Percentiles rank a stretch among this genome's conserved stretches.
Conservation (phyloP, 2,113 vertebrate species). For the Argyrosomus japonicus region DNA sequence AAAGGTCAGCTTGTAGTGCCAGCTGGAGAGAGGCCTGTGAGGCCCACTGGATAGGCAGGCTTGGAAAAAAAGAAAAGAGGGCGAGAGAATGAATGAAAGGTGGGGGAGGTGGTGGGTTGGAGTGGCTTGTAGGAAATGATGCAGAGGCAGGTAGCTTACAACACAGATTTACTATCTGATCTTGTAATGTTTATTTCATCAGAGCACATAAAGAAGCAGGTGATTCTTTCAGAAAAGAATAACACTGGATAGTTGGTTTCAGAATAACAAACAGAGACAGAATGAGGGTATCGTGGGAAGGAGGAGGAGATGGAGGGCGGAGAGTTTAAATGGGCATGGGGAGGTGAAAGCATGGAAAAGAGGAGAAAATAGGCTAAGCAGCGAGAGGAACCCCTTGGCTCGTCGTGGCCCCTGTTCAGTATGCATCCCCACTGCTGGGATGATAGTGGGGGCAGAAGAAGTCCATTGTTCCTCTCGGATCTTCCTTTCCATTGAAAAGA, state of each 20-base stretch:
- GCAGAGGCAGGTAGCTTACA: conserved; percentile 14
- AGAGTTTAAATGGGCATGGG: conserved; percentile 43
- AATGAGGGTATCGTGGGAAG: conserved; percentile 37
- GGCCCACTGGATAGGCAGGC: conserved; percentile 75
- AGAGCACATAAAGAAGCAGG: conserved; percentile 6
- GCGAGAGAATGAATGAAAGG: conserved; percentile 48
- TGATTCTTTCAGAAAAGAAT: conserved; percentile 15
- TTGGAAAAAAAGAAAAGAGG: conserved; percentile 1
- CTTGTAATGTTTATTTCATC: conserved; percentile 10
- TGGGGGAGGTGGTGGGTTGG: conserved; percentile 17
- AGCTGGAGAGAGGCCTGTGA: conserved; percentile 88
- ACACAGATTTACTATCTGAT: conserved; percentile 4
- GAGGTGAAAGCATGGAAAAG: conserved; percentile 56
- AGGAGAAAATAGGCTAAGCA: conserved; percentile 62
- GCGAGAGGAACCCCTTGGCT: conserved; percentile 59
- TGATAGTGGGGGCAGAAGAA: conserved; percentile 79
- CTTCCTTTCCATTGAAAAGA: conserved; percentile 79
- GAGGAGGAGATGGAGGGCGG: conserved; percentile 26
- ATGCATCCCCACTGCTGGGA: conserved; percentile 81
- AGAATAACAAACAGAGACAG: conserved; percentile 12
- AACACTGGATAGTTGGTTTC: conserved; percentile 20
- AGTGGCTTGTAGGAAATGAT: conserved; percentile 10
- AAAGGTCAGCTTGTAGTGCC: conserved; percentile 88
- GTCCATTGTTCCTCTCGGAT: conserved; percentile 78
- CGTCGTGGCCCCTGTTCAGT: conserved; percentile 73